Conservation (phyloP, 2,888 invertebrate genomes). For the Eremobia ochroleuca region DNA sequence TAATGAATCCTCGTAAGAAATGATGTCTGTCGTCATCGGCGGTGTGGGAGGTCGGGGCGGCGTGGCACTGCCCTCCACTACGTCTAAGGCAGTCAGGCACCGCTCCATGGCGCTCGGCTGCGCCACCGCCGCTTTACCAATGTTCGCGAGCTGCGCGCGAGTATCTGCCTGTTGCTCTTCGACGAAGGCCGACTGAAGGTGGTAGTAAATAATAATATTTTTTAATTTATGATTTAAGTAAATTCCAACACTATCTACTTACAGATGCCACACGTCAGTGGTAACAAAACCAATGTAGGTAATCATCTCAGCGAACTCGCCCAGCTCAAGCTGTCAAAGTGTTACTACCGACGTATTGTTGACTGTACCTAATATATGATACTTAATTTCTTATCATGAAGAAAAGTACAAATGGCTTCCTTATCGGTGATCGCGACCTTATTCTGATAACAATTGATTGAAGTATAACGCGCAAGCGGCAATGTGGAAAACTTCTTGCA, state of each 20-base stretch:
- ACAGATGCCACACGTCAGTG: neutral
- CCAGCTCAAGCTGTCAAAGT: neutral
- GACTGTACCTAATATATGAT: neutral
- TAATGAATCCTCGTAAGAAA: conserved; percentile 84
- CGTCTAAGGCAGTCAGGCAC: conserved; percentile 84
- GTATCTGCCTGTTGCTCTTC: conserved; percentile 81
- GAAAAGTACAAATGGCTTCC: neutral
- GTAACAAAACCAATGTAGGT: neutral
- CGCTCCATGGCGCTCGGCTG: conserved; percentile 85
- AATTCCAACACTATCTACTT: neutral
- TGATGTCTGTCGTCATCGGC: conserved; percentile 82
- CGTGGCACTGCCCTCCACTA: conserved; percentile 83
- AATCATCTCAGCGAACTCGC: neutral
- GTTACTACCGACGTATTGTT: neutral
- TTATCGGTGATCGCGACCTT: neutral
- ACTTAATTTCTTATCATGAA: neutral
- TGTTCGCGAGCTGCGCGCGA: conserved; percentile 82
- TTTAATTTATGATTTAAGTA: neutral
- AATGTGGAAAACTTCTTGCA: neutral
- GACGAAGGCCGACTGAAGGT: conserved; percentile 77
- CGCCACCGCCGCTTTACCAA: conserved; percentile 84
- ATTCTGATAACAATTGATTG: neutral
- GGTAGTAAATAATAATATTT: neutral
- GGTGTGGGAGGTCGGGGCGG: conserved; percentile 83
- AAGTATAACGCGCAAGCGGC: neutral